Conservation (phyloP, 2,797 vertebrate species). For the Decapterus maruadsi region DNA sequence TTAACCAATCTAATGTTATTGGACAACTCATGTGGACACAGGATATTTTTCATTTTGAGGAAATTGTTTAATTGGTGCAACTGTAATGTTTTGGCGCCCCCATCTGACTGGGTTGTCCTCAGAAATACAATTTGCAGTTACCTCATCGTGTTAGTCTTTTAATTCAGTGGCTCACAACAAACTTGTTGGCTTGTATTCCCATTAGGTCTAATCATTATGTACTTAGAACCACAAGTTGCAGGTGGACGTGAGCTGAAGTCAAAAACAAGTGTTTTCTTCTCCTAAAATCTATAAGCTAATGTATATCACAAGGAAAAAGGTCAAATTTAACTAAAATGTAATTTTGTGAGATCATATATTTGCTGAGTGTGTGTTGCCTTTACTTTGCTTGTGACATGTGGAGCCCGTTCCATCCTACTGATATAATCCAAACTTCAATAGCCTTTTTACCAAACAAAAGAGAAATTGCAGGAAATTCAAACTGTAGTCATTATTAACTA, state of each 20-base stretch:
- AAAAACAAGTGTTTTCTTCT: background rate
- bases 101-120: constrained; percentile 23
- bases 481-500: background rate
- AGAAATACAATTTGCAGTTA: background rate
- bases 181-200: background rate
- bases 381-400: background rate
- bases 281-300: too few relatives aligned
- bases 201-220: background rate
- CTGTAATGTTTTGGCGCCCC: constrained; percentile 55
- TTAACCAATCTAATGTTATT: background rate
- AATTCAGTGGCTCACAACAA: background rate
- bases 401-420: background rate
- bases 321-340: background rate
- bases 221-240: background rate
- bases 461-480: constrained; percentile 8
- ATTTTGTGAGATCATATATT: background rate
- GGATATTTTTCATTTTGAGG: background rate
- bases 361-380: background rate
- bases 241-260: background rate
- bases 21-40: background rate
- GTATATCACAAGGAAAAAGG: background rate
- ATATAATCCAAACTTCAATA: background rate
- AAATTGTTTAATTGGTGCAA: background rate
- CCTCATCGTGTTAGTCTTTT: background rate
- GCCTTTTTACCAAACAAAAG: background rate